These are phyloP conservation scores for Lepidocyrtoides sp. DNA, from an alignment of 2,888 invertebrate genomes.

Conservation along the genomic window DNA sequence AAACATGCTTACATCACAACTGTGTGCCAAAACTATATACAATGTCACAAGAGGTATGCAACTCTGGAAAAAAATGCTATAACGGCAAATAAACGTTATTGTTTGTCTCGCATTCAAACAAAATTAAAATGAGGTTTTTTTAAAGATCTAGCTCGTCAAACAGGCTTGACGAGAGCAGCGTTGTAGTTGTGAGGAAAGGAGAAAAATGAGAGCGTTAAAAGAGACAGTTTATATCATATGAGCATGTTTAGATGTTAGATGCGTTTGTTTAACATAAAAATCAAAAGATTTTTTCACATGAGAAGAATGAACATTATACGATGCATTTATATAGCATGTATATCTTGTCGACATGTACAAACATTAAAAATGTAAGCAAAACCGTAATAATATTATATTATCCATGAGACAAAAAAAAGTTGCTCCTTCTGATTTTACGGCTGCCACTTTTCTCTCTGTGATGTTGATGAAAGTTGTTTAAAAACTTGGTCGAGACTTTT, in stretches of 20 bases:
- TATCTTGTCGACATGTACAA: not conserved
- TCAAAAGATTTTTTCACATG: not conserved
- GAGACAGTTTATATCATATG: not conserved
- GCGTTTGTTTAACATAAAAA: not conserved
- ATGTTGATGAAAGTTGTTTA: slow-evolving; percentile 78
- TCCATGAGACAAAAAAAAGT: slow-evolving; percentile 48
- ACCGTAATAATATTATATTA: slow-evolving; percentile 65
- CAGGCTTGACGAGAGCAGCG: slow-evolving; percentile 22
- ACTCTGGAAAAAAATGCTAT: slow-evolving; percentile 22
- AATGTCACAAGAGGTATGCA: slow-evolving; percentile 13
- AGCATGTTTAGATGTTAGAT: not conserved
- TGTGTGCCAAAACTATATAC: slow-evolving; percentile 32
- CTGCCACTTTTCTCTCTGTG: slow-evolving; percentile 55
- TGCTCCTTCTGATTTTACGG: slow-evolving; percentile 63
- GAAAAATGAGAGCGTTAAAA: not conserved
- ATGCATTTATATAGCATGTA: not conserved
- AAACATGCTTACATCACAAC: not conserved
- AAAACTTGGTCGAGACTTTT: slow-evolving; percentile 67
- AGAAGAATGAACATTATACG: not conserved
- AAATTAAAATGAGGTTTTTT: slow-evolving; percentile 16
- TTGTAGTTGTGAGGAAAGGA: not conserved
- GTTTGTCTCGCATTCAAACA: not conserved
- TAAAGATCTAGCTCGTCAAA: slow-evolving; percentile 32
- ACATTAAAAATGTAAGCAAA: slow-evolving; percentile 57
- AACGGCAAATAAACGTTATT: slow-evolving; percentile 17